Conservation (phyloP, 2,113 vertebrate species). For the Rhabdomys dilectus region DNA sequence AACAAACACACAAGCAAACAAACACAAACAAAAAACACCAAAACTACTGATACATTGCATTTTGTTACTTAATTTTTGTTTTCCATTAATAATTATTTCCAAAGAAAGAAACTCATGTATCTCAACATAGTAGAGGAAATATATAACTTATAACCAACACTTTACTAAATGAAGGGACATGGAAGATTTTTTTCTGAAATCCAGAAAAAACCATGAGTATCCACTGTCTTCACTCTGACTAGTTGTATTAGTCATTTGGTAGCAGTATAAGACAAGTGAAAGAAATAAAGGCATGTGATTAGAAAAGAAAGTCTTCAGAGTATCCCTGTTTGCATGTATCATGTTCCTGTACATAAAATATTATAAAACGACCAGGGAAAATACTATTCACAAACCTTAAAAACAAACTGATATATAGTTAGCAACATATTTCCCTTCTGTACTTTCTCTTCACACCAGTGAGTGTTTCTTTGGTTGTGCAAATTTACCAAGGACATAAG, state of each 20-base stretch:
- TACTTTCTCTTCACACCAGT: too few relatives aligned
- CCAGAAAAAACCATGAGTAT: not conserved
- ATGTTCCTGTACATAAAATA: not conserved
- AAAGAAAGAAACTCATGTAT: not conserved
- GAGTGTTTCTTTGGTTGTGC: too few relatives aligned
- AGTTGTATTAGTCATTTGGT: not conserved
- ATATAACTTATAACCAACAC: not conserved
- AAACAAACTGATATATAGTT: too few relatives aligned
- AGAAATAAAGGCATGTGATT: not conserved
- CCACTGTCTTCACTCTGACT: not conserved
- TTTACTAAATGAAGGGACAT: not conserved
- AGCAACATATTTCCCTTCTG: too few relatives aligned
- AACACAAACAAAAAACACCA: too few relatives aligned
- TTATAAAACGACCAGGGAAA: not conserved
- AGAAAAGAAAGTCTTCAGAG: not conserved
- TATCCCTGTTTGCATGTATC: not conserved
- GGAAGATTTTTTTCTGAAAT: not conserved
- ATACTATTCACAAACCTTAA: not conserved
- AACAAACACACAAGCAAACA: too few relatives aligned
- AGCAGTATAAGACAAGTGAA: not conserved
- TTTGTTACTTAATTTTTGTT: not conserved
- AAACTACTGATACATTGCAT: not conserved
- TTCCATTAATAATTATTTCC: not conserved
- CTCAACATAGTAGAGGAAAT: not conserved
- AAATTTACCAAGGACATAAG: too few relatives aligned